Base-by-base conservation (phyloP, 2,113 vertebrate species). In the Rhinoderma darwinii region DNA sequence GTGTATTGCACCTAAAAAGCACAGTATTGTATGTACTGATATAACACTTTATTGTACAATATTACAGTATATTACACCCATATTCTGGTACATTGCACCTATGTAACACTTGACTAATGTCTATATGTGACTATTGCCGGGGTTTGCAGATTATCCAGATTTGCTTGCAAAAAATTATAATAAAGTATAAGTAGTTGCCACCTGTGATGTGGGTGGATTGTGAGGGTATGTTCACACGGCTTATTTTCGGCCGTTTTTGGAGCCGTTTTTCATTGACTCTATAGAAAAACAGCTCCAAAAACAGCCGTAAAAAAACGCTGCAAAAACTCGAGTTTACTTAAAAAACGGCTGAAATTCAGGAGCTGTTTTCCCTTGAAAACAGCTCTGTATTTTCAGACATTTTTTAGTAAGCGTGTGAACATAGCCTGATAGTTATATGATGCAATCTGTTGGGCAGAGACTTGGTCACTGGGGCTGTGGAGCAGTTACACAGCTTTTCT, bases 391-490 rank as follows among this genome's bases (percentile, higher is more conserved):
- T n/a, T n/a, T n/a, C n/a, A n/a, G n/a, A n/a, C n/a, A n/a, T n/a
- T n/a, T n/a, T n/a, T n/a, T n/a, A n/a, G n/a, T n/a, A n/a, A n/a
- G n/a, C n/a, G n/a, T n/a, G n/a, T n/a, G n/a, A n/a, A n/a, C n/a
- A n/a, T n/a, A n/a, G n/a, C n/a, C n/a, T n/a, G n/a, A 80, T 39
- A 54, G 27, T 20, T 51, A 18, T 30, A 37, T 41, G 35, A 41
- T 80, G 77, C 77, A 59, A 59, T 79, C 51, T 63, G 37, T 27
- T 77, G 39, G 43, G n/a, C 4, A 75, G 22, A 73, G 5, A 39
- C 17, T 41, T 44, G n/a, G 7, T 76, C 75, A 20, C 30, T n/a
- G 15, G 35, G 9, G 51, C 44, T 59, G 11, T 15, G 51, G 4
- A 4, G 50, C 77, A 39, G 0, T 39, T 6, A 5, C 27, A 12